Percentiles rank a stretch among this genome's conserved stretches.
These are phyloP conservation scores for Junco hyemalis DNA, from an alignment of 2,113 vertebrate genomes.

Conservation along the genomic window DNA sequence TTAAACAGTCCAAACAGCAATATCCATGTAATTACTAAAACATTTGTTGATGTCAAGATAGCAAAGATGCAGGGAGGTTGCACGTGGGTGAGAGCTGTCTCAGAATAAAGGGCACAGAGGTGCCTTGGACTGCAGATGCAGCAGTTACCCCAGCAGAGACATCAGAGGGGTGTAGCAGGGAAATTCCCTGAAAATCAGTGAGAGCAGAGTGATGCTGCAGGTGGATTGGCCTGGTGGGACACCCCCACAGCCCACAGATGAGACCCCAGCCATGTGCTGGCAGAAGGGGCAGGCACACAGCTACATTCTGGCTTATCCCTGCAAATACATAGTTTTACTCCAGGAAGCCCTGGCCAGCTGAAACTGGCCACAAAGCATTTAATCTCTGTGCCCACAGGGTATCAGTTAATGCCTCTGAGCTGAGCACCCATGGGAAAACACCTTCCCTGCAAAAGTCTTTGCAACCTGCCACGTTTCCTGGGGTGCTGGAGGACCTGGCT, in stretches of 20 bases:
- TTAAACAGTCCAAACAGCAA: not conserved
- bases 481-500: not conserved
- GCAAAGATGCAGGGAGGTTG: not conserved
- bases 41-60: not conserved
- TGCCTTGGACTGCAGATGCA: not conserved
- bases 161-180: not conserved
- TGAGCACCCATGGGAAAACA: not conserved
- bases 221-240: not conserved
- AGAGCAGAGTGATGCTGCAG: not conserved
- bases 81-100: rapidly evolving
- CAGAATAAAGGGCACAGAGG: not conserved
- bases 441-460: not conserved
- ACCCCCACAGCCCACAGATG: rapidly evolving
- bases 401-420: not conserved
- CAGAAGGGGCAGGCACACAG: not conserved
- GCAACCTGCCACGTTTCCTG: not conserved
- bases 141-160: not conserved
- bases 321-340: rapidly evolving
- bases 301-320: not conserved
- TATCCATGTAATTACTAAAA: not conserved
- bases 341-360: not conserved
- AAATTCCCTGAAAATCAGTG: rapidly evolving
- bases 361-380: not conserved
- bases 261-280: not conserved
- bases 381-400: not conserved